Evolutionary conservation across 2,797 vertebrate species (phyloP).

Genomic region (Ataeniobius toweri): DNA sequence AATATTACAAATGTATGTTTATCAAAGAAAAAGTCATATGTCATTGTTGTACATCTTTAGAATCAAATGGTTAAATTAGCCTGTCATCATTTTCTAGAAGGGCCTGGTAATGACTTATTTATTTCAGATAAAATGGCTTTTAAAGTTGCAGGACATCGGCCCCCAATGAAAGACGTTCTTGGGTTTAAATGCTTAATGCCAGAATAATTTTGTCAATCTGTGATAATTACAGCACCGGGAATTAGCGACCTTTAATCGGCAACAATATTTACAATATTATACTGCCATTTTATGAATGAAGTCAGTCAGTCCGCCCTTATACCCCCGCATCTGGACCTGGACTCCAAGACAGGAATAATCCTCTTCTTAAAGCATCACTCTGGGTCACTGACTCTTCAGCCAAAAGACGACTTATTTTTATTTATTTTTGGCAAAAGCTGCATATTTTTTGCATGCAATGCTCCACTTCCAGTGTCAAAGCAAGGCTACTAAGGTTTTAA

Average conservation of each 20-base stretch:
- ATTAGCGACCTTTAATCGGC: not conserved
- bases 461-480: slow-evolving; percentile 19
- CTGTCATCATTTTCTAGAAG: too few species aligned
- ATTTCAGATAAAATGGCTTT: not conserved
- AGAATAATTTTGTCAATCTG: not conserved
- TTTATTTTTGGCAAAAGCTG: not conserved
- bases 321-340: not conserved
- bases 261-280: slow-evolving; percentile 21
- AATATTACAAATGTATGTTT: not conserved
- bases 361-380: slow-evolving; percentile 18
- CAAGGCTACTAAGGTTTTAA: slow-evolving; percentile 21
- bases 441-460: not conserved
- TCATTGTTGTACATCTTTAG: not conserved
- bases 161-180: not conserved
- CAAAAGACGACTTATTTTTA: not conserved
- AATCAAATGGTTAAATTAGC: not conserved
- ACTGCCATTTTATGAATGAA: slow-evolving; percentile 42
- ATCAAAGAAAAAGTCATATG: not conserved
- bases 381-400: not conserved
- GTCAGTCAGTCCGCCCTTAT: slow-evolving; percentile 25
- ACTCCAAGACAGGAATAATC: not conserved
- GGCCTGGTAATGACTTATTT: not conserved
- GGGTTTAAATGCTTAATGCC: too few species aligned
- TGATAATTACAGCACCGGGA: not conserved
- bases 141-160: not conserved